Evolutionary conservation across 2,888 invertebrate genomes (phyloP), one percentile per base, ranked within the genome.

Genomic region (Cataglyphis rosenhaueri): DNA sequence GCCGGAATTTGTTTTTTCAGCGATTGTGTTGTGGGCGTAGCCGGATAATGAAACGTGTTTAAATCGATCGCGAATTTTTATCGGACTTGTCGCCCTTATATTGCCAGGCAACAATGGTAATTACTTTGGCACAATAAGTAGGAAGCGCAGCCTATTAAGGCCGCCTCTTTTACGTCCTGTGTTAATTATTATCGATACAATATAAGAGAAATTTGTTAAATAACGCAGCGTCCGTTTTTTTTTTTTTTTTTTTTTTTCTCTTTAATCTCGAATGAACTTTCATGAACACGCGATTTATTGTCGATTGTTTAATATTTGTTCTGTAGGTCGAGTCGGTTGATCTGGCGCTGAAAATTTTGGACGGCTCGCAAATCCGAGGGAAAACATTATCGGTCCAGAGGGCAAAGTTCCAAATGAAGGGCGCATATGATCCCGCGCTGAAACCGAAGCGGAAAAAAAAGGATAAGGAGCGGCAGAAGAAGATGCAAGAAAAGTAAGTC

Each of bases 401-500:
- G 90, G 99, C 99, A 4, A 97, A 97, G 92, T 99, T 99, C 94
- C 97, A 98, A 94, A 95, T 99, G 96, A 99, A 99, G 95, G 99
- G 99, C 18, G 96, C 96, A 65, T 99, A 98, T 94, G 98, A 99
- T 95, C 99, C 99, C 1, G 96, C 97, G 0, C 96, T 98, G 78
- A 98, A 98, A 94, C 98, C 98, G 0, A 99, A 98, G 94, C 97
- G 97, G 94, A 98, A 97, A 93, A 97, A 97, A 94, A 98, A 98
- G 94, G 95, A 96, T 84, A 97, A 98, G 91, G 98, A 99, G 88
- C 99, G 98, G 93, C 94, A 98, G 79, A 98, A 98, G 95, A 98
- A 98, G 94, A 97, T 97, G 95, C 98, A 99, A 93, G 98, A 99
- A 93, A 99, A 98, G 96, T 97, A 94, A 94, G 95, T 94, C 82